These are phyloP conservation scores for Perizoma affinitatum DNA, from an alignment of 2,888 invertebrate species.

Conservation along the genomic window DNA sequence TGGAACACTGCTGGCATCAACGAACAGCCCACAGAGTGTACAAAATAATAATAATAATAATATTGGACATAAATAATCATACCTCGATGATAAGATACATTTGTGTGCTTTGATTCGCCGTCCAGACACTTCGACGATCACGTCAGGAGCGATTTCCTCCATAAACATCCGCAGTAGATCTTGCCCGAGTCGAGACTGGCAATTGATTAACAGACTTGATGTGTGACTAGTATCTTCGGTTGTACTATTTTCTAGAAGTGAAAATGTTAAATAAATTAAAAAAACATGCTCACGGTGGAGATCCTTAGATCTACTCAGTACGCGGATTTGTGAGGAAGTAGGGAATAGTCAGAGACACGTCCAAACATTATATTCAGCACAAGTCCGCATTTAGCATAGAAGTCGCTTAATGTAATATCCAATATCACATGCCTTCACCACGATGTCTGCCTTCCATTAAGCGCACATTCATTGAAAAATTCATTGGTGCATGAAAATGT, in stretches of 20 bases:
- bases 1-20: no score
- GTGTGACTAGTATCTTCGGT: conserved; percentile 69
- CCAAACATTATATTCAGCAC: no score
- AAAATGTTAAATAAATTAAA: not conserved
- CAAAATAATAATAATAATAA: no score
- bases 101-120: conserved; percentile 94
- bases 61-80: conserved; percentile 16
- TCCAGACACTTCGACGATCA: conserved; percentile 92
- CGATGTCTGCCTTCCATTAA: no score
- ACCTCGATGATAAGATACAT: conserved; percentile 93
- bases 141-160: conserved; percentile 95
- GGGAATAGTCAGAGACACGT: no score
- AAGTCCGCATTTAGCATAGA: no score
- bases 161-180: conserved; percentile 95
- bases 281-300: not conserved
- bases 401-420: no score
- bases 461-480: no score
- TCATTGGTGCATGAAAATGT: no score
- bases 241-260: conserved; percentile 64
- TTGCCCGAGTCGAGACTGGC: conserved; percentile 89
- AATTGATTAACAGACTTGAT: conserved; percentile 69
- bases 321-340: no score
- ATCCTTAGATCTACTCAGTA: not conserved
- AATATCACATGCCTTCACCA: no score
- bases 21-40: no score